Percentiles rank a stretch among this genome's conserved stretches.
Conservation (phyloP, 2,888 invertebrate genomes). For the Standfussiana lucernea region DNA sequence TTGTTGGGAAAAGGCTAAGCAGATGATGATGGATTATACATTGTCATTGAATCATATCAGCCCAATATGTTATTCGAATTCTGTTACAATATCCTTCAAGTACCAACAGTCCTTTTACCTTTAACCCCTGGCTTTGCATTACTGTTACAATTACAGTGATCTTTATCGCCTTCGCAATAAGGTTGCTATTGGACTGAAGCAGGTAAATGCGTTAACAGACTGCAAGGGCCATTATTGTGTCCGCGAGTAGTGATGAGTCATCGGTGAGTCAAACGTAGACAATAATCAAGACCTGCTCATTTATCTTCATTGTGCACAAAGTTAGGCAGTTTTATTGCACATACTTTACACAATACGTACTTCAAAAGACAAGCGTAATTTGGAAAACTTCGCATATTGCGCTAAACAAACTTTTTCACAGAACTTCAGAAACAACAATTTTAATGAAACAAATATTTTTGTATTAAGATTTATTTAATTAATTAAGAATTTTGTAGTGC, state of each 20-base stretch:
- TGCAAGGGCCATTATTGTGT: not conserved
- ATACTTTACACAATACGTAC: not conserved
- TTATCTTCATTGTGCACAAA: not conserved
- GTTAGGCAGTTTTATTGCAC: conserved; percentile 16
- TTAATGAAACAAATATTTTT: not conserved
- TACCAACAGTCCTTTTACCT: not conserved
- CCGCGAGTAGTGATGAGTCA: not conserved
- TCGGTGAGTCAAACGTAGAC: not conserved
- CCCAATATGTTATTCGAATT: not conserved
- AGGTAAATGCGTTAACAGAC: not conserved
- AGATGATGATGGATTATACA: not conserved
- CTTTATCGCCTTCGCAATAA: rapidly evolving
- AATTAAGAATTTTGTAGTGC: conserved; percentile 15
- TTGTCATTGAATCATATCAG: not conserved
- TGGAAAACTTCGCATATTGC: not conserved
- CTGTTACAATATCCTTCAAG: not conserved
- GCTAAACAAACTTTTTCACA: conserved; percentile 1
- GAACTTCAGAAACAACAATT: not conserved
- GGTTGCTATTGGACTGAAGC: not conserved
- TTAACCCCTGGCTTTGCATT: not conserved
- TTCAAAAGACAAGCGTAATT: not conserved
- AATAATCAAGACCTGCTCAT: not conserved
- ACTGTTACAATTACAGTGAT: not conserved
- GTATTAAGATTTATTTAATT: conserved; percentile 22
- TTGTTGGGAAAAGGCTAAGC: not conserved